Evolutionary conservation across 1,140 invertebrate genomes (phyloP), one percentile per base, ranked within the genome.

Genomic region (Adoxophyes honmai): DNA sequence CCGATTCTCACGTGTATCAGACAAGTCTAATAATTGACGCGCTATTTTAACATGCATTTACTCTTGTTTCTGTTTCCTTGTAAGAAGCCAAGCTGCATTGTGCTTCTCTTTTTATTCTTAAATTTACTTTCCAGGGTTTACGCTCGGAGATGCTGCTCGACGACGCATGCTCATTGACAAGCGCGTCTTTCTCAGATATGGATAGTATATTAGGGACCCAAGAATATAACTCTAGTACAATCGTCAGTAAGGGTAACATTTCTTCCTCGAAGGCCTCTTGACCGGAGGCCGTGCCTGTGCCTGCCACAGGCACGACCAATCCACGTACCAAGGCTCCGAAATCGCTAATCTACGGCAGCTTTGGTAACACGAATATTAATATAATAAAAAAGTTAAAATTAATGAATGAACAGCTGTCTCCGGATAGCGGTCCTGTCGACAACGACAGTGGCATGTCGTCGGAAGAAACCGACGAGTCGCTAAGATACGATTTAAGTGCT

Each of bases 401-500:
- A 55, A 65, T 70, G 55, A 60, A 60, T 58, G 37, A 64, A 34
- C 61, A 71, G 52, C 54, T 59, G 21, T 51, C 64, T 51, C 59
- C 62, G 38, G 57, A 70, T 7, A 53, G 44, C 18, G 55, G 57
- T 55, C 52, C 61, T 5, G 63, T 70, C 18, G 82, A 86, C 33
- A 80, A 84, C 18, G 86, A 88, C 55, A 88, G 86, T 59, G 86
- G 86, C 48, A 84, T 88, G 86, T 88, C 86, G 15, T 88, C 86
- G 0, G 86, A 81, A 55, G 85, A 88, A 58, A 84, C 75, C 54
- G 82, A 88, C 21, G 83, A 86, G 11, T 84, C 78, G 52, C 55
- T 79, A 6, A 80, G 75, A 66, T 52, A 64, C 57, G 62, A 65
- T 35, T 59, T 66, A 64, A 75, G 68, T 64, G 55, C 67, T 62